A percentile compares a stretch with the other conserved stretches of the same genome.
These are phyloP conservation scores for Perodicticus potto DNA, from an alignment of 2,797 vertebrate genomes.

Conservation along the genomic window DNA sequence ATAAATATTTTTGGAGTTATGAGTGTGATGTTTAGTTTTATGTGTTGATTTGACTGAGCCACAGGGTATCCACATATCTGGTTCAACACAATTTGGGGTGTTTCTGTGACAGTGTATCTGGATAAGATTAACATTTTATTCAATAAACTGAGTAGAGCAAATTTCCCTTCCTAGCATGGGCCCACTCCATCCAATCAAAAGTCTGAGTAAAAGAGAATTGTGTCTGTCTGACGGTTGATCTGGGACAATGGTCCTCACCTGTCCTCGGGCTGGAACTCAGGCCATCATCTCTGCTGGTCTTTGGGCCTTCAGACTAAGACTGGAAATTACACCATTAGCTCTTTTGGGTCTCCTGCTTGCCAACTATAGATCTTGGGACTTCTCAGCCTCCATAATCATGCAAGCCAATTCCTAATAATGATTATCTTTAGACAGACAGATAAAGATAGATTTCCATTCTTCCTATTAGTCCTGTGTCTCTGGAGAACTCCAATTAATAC, in stretches of 20 bases:
- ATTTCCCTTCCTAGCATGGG: background rate
- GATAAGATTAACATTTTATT: slow-evolving; percentile 25
- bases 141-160: background rate
- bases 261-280: background rate
- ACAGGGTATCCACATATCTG: background rate
- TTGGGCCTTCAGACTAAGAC: background rate
- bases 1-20: slow-evolving; percentile 35
- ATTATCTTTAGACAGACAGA: background rate
- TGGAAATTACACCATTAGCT: background rate
- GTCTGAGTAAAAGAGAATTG: background rate
- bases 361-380: background rate
- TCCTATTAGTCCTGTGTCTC: slow-evolving; percentile 54
- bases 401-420: background rate
- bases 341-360: background rate
- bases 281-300: background rate
- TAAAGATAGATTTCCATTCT: background rate
- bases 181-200: background rate
- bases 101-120: background rate
- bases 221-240: background rate
- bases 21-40: background rate
- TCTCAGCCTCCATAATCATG: background rate
- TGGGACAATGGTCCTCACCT: background rate
- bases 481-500: background rate
- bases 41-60: background rate
- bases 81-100: background rate